Conservation (phyloP, 2,113 vertebrate species). For the Heterochromis multidens region DNA sequence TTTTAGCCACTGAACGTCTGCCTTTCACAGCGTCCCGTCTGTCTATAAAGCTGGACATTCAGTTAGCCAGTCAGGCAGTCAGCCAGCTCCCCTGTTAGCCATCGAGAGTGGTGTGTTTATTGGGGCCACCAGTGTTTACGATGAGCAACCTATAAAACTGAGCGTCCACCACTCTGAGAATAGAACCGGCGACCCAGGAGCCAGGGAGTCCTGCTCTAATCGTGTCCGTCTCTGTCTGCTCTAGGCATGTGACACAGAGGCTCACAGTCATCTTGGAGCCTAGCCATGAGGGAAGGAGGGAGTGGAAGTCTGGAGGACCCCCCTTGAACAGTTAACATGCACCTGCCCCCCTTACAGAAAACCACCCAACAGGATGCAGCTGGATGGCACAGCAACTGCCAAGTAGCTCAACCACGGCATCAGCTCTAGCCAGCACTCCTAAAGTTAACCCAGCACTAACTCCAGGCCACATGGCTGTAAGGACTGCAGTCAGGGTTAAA, state of each 20-base stretch:
- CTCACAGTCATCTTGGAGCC: slow-evolving; percentile 31
- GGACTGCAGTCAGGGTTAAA: neutral
- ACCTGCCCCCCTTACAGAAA: neutral
- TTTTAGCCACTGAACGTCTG: neutral
- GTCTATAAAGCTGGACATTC: neutral
- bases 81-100: slow-evolving; percentile 15
- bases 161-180: slow-evolving; percentile 27
- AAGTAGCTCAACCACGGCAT: neutral
- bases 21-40: slow-evolving; percentile 9
- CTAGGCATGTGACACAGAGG: slow-evolving; percentile 72
- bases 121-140: slow-evolving; percentile 34
- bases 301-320: slow-evolving; percentile 31
- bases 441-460: neutral
- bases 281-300: slow-evolving; percentile 32
- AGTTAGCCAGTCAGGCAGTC: slow-evolving; percentile 5
- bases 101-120: slow-evolving; percentile 26
- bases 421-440: neutral
- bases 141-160: neutral
- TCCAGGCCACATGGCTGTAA: neutral
- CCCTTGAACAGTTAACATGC: neutral
- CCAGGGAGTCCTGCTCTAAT: slow-evolving; percentile 33
- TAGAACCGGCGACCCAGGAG: slow-evolving; percentile 30
- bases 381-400: slow-evolving; percentile 28
- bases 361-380: slow-evolving; percentile 46
- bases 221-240: slow-evolving; percentile 30